Conservation (phyloP, 64 coral and sea anemone genomes). For the Orbicella faveolata region DNA sequence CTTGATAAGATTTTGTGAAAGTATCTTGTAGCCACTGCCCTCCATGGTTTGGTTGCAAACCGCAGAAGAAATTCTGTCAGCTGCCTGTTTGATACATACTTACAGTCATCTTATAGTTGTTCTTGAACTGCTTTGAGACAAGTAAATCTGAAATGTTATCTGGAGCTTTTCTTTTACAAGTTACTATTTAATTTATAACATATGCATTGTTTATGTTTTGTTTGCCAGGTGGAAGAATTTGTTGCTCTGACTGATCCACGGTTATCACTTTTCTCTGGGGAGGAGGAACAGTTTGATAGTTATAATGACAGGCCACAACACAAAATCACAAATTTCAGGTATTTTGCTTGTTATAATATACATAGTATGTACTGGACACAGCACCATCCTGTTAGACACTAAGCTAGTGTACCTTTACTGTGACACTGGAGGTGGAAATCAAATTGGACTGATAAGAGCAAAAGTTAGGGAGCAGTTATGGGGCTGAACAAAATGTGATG, state of each 20-base stretch:
- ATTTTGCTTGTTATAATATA: neutral
- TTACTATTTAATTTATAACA: too few relatives aligned
- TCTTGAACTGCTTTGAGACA: neutral
- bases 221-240: constrained; percentile 91
- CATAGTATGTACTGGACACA: too few relatives aligned
- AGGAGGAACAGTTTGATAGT: constrained; percentile 87
- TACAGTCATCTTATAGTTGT: neutral
- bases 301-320: constrained; percentile 97
- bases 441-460: too few relatives aligned
- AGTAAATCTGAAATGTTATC: neutral
- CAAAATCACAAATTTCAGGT: constrained; percentile 99
- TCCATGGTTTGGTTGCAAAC: too few relatives aligned
- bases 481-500: too few relatives aligned
- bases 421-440: too few relatives aligned
- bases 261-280: constrained; percentile 89
- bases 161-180: too few relatives aligned
- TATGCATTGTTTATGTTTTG: neutral
- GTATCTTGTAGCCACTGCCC: neutral
- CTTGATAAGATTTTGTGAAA: neutral
- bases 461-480: too few relatives aligned
- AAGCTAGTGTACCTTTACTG: too few relatives aligned
- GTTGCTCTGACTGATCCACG: constrained; percentile 84
- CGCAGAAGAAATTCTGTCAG: too few relatives aligned
- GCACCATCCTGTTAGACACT: too few relatives aligned
- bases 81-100: neutral